Evolutionary conservation across 2,888 invertebrate genomes (phyloP), one percentile per base, ranked within the genome.

Genomic region (Agapetus fuscipes): DNA sequence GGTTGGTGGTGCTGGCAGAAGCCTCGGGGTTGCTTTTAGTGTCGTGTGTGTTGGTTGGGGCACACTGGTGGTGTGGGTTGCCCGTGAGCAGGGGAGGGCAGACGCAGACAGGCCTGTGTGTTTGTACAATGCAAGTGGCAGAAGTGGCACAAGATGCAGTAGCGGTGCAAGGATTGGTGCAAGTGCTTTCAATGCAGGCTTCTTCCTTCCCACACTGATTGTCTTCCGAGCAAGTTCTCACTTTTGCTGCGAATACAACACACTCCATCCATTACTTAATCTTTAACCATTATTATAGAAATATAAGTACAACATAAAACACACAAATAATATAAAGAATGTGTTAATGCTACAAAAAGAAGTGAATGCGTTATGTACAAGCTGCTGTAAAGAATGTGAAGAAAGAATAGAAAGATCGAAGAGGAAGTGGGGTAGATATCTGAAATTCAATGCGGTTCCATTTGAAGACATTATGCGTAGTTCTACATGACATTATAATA

Each of bases 121-220:
- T 56, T 52, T 55, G 57, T 45, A 57, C 56, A 46, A 54, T 50
- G 49, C 64, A 64, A 41, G 55, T 50, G 47, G 59, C 55, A 49
- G 56, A 56, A 49, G 54, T 54, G 45, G 57, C 57, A 54, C 64
- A 64, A 50, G 51, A 51, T 46, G 54, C 53, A 49, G 51, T 49
- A 53, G 76, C 72, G 48, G 80, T 74, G 62, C 91, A 93, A 26
- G 91, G 91, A 67, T 84, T 89, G 58, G 83, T 80, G 64, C 93
- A 93, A 61, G 80, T 80, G 48, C 82, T 80, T 56, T 82, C 78
- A 49, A 83, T 74, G 61, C 91, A 93, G 46, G 85, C 85, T 62
- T 83, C 78, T 60, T 88, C 86, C 33, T 84, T 80, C 37, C 87
- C 81, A 55, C 91, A 93, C 57, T 90, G 85, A 53, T 80, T 78